These are phyloP conservation scores for Volucella inflata DNA, from an alignment of 2,888 invertebrate genomes.

Conservation along the genomic window DNA sequence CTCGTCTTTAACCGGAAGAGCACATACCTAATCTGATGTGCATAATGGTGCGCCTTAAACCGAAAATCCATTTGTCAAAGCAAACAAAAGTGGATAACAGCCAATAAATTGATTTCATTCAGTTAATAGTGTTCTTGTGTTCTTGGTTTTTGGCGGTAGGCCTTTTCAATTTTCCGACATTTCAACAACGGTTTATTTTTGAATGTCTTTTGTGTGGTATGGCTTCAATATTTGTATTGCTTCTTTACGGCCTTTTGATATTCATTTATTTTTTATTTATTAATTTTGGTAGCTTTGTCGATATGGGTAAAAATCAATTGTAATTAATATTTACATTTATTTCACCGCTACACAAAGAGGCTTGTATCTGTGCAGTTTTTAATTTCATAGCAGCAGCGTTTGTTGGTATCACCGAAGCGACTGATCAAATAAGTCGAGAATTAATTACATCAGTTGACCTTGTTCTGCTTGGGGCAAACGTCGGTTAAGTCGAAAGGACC, in stretches of 20 bases:
- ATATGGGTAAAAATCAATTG: slow-evolving; percentile 13
- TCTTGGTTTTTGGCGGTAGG: neutral
- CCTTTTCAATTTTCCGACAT: neutral
- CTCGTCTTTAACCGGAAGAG: neutral
- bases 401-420: neutral
- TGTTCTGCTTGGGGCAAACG: no score
- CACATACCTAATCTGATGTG: neutral
- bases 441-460: neutral
- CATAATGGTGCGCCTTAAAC: slow-evolving; percentile 4
- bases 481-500: no score
- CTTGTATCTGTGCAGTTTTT: neutral
- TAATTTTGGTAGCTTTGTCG: neutral
- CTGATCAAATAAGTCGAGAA: neutral
- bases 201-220: slow-evolving; percentile 31
- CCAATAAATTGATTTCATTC: slow-evolving; percentile 50
- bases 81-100: slow-evolving; percentile 41
- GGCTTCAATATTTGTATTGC: slow-evolving; percentile 35
- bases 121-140: neutral
- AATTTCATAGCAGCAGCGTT: neutral
- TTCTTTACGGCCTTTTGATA: slow-evolving; percentile 11
- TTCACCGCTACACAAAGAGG: neutral
- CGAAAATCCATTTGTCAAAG: slow-evolving; percentile 52
- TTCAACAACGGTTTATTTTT: neutral
- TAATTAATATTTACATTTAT: slow-evolving; percentile 15
- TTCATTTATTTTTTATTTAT: slow-evolving; percentile 6